phyloP scores from a whole-genome alignment of 2,113 vertebrate genomes.

The Piaya cayana region DNA sequence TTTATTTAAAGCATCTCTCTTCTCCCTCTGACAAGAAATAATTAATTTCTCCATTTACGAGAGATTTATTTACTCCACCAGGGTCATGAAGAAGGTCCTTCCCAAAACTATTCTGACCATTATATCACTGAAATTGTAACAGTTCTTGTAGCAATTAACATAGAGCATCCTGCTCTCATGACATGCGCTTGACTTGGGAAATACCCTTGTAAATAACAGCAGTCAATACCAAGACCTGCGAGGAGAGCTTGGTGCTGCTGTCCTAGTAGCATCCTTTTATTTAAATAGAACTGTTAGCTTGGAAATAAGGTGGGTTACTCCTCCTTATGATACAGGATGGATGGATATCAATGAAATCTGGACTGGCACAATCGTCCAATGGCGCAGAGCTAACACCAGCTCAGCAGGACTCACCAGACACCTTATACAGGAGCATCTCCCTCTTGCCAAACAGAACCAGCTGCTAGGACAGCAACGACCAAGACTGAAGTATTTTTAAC shows the following conservation, averaged over 20 bases:
- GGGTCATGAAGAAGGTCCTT: neutral
- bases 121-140: neutral
- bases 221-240: fast-evolving
- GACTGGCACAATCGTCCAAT: fast-evolving
- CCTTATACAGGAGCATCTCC: neutral
- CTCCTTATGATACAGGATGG: fast-evolving
- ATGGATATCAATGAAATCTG: fast-evolving
- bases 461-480: too few species aligned
- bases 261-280: neutral
- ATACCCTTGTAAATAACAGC: neutral
- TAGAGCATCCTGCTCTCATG: neutral
- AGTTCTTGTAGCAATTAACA: neutral
- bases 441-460: too few species aligned
- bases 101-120: neutral
- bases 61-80: neutral
- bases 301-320: neutral
- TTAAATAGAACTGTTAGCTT: neutral
- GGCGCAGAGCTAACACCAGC: neutral
- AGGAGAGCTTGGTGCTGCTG: neutral
- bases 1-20: neutral
- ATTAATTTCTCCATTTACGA: neutral
- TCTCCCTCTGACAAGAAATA: neutral
- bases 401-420: fast-evolving
- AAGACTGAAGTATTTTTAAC: neutral
- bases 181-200: neutral